phyloP scores from a whole-genome alignment of 2,888 invertebrate genomes.

The Tiphia femorata region DNA sequence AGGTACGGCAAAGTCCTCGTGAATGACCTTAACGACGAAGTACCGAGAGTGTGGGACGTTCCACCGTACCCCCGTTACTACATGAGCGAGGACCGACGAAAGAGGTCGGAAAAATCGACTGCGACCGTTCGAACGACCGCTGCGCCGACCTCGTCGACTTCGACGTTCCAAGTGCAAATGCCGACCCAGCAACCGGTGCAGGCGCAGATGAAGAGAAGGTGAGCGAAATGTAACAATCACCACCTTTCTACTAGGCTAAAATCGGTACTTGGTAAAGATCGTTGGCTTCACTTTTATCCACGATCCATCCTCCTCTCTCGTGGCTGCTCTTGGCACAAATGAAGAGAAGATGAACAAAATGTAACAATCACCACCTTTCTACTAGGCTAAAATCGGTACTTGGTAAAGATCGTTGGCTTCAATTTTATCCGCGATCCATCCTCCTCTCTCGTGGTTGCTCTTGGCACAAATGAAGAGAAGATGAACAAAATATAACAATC shows the following conservation, averaged over 20 bases:
- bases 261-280: too few relatives aligned
- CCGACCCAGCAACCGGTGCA: constrained; percentile 32
- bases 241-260: too few relatives aligned
- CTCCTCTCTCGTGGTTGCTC: too few relatives aligned
- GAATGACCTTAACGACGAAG: constrained; percentile 53
- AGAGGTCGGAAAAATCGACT: constrained; percentile 52
- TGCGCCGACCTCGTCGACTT: constrained; percentile 36
- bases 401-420: too few relatives aligned
- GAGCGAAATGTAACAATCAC: too few relatives aligned
- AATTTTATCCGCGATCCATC: too few relatives aligned
- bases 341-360: constrained; percentile 41
- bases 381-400: too few relatives aligned
- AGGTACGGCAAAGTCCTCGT: constrained; percentile 58
- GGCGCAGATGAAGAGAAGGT: constrained; percentile 40
- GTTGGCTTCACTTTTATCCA: too few relatives aligned
- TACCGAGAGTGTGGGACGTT: constrained; percentile 49
- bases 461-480: constrained; percentile 38
- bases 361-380: too few relatives aligned
- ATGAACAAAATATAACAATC: too few relatives aligned
- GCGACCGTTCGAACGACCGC: constrained; percentile 23
- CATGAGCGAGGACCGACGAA: constrained; percentile 56
- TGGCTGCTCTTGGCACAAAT: too few relatives aligned
- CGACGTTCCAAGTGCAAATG: constrained; percentile 22
- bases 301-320: too few relatives aligned
- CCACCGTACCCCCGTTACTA: constrained; percentile 53